A percentile compares a stretch with the other conserved stretches of the same genome.
Conservation (phyloP, 2,888 invertebrate species). For the Liopterus haemorrhoidalis region DNA sequence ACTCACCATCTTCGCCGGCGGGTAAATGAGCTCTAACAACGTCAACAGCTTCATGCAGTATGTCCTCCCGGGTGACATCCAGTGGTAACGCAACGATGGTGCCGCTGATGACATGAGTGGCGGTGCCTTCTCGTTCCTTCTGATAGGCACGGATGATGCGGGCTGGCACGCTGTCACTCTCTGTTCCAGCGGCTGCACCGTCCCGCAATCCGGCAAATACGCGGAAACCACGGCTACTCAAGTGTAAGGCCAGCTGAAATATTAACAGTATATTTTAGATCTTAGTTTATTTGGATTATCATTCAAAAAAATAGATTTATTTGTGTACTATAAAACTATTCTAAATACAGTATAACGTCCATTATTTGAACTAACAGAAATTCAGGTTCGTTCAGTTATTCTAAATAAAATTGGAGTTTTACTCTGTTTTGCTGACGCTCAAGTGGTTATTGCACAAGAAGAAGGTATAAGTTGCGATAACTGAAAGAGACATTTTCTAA, state of each 20-base stretch:
- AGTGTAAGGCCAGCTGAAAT: conserved; percentile 59
- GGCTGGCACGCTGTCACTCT: conserved; percentile 57
- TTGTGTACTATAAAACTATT: too few relatives aligned
- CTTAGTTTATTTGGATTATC: background rate
- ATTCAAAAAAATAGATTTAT: background rate
- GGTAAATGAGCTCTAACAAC: conserved; percentile 74
- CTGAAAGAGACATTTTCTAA: too few relatives aligned
- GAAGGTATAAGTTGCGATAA: too few relatives aligned
- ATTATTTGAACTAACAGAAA: too few relatives aligned
- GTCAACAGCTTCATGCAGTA: conserved; percentile 71
- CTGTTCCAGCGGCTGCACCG: conserved; percentile 50
- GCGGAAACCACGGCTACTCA: conserved; percentile 66
- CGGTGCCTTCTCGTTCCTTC: conserved; percentile 43
- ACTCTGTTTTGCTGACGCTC: background rate
- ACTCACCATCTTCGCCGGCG: conserved; percentile 72
- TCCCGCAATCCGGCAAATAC: conserved; percentile 70
- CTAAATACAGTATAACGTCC: too few relatives aligned
- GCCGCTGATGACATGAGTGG: conserved; percentile 35
- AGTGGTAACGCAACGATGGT: conserved; percentile 64
- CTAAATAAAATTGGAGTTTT: background rate
- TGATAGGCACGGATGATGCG: conserved; percentile 49
- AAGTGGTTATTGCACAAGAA: background rate
- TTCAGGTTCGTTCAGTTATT: background rate
- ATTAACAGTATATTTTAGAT: background rate
- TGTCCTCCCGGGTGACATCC: conserved; percentile 75